Conservation (phyloP, 2,797 vertebrate species). For the Coluber constrictor region DNA sequence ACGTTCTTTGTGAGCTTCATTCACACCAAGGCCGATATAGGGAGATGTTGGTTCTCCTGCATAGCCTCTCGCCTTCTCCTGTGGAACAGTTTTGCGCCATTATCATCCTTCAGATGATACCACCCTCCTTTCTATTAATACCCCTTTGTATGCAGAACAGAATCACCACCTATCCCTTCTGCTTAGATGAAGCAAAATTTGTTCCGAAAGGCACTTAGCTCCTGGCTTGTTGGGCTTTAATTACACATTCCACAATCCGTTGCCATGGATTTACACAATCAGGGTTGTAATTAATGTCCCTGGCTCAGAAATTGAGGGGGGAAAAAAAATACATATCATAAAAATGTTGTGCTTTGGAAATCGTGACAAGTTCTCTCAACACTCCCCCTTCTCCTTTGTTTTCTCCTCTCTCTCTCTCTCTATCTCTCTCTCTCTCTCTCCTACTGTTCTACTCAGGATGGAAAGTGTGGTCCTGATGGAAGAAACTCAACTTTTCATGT, state of each 20-base stretch:
- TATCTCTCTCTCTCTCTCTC: no score
- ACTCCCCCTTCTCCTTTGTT: neutral
- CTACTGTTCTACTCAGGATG: neutral
- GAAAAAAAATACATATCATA: slow-evolving; percentile 4
- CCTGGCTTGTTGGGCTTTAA: slow-evolving; percentile 3
- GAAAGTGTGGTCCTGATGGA: neutral
- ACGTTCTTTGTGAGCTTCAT: no score
- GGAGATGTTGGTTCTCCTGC: neutral
- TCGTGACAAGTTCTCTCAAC: neutral
- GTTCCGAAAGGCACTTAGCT: neutral
- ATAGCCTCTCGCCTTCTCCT: neutral
- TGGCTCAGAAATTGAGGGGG: neutral
- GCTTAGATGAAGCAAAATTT: slow-evolving; percentile 2
- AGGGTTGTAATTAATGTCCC: slow-evolving; percentile 21
- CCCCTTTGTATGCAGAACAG: neutral
- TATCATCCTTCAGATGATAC: neutral
- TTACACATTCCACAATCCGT: slow-evolving; percentile 22
- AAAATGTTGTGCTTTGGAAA: slow-evolving; percentile 5
- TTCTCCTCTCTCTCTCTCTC: no score
- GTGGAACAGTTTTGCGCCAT: neutral
- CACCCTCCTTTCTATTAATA: slow-evolving; percentile 11
- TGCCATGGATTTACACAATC: slow-evolving; percentile 30
- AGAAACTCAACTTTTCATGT: neutral
- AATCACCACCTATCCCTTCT: slow-evolving; percentile 9
- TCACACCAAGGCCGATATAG: neutral